phyloP scores from a whole-genome alignment of 2,113 vertebrate genomes.

The Grammomys dolichurus region DNA sequence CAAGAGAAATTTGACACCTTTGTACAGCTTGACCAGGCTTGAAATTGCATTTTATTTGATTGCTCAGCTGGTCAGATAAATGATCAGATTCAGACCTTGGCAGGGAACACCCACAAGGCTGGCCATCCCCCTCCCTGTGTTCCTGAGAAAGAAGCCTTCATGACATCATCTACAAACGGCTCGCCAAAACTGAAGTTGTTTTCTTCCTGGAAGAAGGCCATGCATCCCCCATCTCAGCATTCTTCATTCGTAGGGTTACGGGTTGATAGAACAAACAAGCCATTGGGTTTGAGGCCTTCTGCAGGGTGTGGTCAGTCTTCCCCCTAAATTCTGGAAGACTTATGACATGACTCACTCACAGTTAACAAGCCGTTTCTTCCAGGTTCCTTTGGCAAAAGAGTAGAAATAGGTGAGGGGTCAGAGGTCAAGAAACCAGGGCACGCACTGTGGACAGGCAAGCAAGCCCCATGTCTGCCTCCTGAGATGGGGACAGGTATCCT shows the following conservation, averaged over 20 bases:
- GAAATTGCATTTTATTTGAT: constrained; percentile 57
- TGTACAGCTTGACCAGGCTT: constrained; percentile 29
- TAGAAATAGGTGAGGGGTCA: neutral
- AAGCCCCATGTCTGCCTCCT: fast-evolving
- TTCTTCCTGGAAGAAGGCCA: neutral
- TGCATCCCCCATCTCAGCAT: neutral
- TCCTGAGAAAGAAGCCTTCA: neutral
- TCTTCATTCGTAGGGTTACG: neutral
- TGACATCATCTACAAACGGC: fast-evolving
- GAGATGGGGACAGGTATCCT: neutral
- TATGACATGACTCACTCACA: fast-evolving
- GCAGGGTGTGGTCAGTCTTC: neutral
- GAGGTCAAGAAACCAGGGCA: neutral
- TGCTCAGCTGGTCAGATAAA: neutral
- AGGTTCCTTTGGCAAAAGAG: neutral
- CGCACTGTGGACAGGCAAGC: neutral
- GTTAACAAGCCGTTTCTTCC: neutral
- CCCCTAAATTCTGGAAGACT: neutral
- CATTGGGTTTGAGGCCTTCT: fast-evolving
- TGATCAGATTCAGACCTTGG: neutral
- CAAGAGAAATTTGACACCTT: constrained; percentile 71
- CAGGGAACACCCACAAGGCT: neutral
- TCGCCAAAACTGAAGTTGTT: neutral
- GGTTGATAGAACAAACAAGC: neutral
- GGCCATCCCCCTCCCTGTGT: neutral